Base-by-base conservation (phyloP, 2,888 invertebrate species). In the Diarsia mendica region DNA sequence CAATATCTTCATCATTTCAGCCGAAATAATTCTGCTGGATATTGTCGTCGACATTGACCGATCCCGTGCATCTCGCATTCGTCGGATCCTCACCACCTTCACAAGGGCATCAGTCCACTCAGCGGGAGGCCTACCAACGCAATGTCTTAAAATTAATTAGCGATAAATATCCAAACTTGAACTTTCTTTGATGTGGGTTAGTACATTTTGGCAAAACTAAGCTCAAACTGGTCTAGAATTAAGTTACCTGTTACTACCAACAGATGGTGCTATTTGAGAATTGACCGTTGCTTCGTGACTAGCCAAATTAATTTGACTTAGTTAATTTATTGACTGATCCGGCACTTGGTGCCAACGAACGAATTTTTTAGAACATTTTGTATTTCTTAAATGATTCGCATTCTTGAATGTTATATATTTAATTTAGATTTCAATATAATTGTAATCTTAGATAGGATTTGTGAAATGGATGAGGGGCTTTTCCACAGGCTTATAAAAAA, bases 361-460 rank as follows among this genome's bases (percentile, higher is more conserved):
- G 89, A 91, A 90, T 91, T 91, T 89, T 80, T 77, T 89, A 87
- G 80, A 86, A 76, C 84, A 85, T 88, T 83, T 60, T 82, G 51
- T 77, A 75, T 70, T 76, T 85, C 79, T 83, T 72, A 81, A 82
- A 83, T 74, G 67, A 82, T 79, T 78, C 46, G 72, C 44, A 71
- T 82, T 66, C 64, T 61, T 77, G 39, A 66, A 74, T 72, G 33
- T 79, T 75, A n/a, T 67, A 71, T 80, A n/a, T n/a, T n/a, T n/a
- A 39, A 72, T 76, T 81, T 79, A 23, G 66, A 79, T 79, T 80
- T 75, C 67, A 75, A 76, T 86, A 74, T 82, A 83, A 76, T 83
- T 84, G 74, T 72, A 69, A 77, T 83, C 77, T 67, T 85, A 78
- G 85, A 84, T 87, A 87, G 84, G 79, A 75, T 51, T 67, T 82